Conservation (phyloP, 2,797 vertebrate species). For the Crocidura indochinensis region DNA sequence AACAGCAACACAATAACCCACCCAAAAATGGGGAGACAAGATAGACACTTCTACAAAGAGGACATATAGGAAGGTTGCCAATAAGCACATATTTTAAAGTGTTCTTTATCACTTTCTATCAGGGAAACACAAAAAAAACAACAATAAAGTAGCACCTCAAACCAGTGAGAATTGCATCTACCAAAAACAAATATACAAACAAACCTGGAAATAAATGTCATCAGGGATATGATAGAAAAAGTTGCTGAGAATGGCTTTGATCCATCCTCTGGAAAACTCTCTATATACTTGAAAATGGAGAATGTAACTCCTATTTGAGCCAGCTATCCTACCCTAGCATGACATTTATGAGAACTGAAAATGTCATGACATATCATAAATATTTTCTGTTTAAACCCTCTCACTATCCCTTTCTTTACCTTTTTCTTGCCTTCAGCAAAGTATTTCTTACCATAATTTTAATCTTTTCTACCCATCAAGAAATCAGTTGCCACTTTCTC, state of each 20-base stretch:
- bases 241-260: neutral
- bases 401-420: neutral
- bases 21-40: neutral
- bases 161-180: neutral
- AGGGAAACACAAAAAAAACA: neutral
- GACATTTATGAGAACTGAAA: neutral
- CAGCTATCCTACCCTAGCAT: neutral
- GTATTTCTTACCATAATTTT: constrained; percentile 29
- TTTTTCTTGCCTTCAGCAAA: constrained; percentile 18
- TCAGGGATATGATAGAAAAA: neutral
- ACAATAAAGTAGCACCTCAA: neutral
- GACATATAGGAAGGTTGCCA: neutral
- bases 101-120: no score
- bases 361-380: neutral
- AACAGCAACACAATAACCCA: neutral
- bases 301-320: no score
- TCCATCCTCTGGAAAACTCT: no score
- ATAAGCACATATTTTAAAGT: neutral
- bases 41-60: neutral
- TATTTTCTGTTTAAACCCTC: constrained; percentile 18
- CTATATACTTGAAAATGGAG: no score
- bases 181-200: neutral
- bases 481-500: constrained; percentile 8
- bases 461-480: constrained; percentile 16
- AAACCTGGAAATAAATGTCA: neutral